Base-by-base conservation (phyloP, 2,797 vertebrate species). In the Caiman crocodilus region DNA sequence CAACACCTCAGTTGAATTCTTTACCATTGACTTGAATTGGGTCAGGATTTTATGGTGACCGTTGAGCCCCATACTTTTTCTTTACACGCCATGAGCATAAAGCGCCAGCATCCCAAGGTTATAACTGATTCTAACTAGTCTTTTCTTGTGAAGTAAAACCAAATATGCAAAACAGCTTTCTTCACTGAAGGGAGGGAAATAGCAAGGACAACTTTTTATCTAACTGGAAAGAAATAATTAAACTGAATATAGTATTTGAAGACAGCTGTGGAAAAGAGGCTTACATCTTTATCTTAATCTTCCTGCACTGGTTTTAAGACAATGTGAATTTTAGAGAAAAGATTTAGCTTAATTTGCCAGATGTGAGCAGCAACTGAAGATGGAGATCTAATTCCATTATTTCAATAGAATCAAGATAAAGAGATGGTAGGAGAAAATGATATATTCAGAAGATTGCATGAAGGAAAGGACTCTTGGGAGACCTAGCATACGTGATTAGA, bases 251-350 rank as follows among this genome's bases (percentile, higher is more conserved):
- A 85, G 11, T 80, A 95, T 88, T 86, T 82, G 63, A 69, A 69
- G 76, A 83, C 74, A 75, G 92, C 35, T 60, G 77, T 50, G 88
- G 85, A 91, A 93, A 90, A 87, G 32, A 79, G 14, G 23, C 76
- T 74, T 90, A 50, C 76, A 63, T 92, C 80, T 82, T 89, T 86
- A 67, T 87, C 88, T 76, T 91, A 82, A 30, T 82, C 65, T 80
- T 42, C 59, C 86, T 91, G 71, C 88, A 87, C 85, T 90, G 84
- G 76, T 96, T 85, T 94, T 95, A 84, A 76, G 82, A 88, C 32
- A 57, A 81, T 28, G 67, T 7, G 4, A 87, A 64, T 92, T 95
- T 96, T 82, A 86, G 83, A 91, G 81, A 87, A 93, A 93, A 93
- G 30, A 79, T 59, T 89, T 0, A 64, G 88, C 93, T 90, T 82